Percentiles rank a stretch among this genome's conserved stretches.
Conservation (phyloP, 30 jellyfish, hydroid and myxozoan species). For the Turritopsis dohrnii region DNA sequence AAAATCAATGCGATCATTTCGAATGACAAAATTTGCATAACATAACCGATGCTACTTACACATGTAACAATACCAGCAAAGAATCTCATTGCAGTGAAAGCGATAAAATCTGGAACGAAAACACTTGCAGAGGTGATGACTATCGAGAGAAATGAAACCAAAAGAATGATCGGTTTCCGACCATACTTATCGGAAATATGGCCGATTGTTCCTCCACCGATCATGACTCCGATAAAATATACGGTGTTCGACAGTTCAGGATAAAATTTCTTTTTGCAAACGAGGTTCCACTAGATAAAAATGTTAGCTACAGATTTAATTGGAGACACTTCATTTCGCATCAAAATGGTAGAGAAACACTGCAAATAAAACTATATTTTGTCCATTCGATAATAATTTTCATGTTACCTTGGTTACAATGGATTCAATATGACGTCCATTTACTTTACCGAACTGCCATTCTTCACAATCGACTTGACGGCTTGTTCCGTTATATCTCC, state of each 20-base stretch:
- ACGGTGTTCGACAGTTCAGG: background rate
- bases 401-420: conserved; percentile 13
- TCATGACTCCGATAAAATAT: conserved; percentile 5
- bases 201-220: conserved; percentile 16
- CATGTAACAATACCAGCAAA: background rate
- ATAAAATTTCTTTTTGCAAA: conserved; percentile 9
- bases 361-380: too few relatives aligned
- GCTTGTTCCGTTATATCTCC: background rate
- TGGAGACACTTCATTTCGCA: too few relatives aligned
- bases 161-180: background rate
- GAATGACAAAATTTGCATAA: background rate
- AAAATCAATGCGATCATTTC: too few relatives aligned
- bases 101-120: background rate
- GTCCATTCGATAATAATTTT: too few relatives aligned
- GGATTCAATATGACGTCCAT: background rate
- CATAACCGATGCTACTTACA: background rate
- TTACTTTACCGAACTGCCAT: background rate
- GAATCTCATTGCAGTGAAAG: background rate
- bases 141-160: background rate
- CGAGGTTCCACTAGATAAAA: conserved; percentile 4
- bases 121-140: background rate
- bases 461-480: background rate
- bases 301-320: background rate
- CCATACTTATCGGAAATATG: conserved; percentile 3
- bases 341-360: too few relatives aligned